Evolutionary conservation across 2,113 vertebrate species (phyloP), one percentile per base, ranked within the genome.

Genomic region (Emydocephalus ijimae): DNA sequence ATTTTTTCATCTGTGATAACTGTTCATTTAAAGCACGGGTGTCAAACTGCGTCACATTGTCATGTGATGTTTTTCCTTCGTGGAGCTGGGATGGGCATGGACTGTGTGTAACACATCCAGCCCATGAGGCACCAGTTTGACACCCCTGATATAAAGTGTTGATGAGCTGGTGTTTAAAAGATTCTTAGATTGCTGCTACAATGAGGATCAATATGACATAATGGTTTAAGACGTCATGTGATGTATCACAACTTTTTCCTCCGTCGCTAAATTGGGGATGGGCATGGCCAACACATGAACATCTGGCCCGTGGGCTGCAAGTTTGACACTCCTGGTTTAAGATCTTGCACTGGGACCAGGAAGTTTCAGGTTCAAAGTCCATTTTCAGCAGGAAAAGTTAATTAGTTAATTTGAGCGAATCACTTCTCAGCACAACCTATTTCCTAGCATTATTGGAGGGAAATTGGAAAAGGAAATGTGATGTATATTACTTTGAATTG

Each of bases 121-220:
- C 57, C 23, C 21, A 24, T 0, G 7, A 18, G 23, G 7, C 1
- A 0, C 57, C 23, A 59, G 57, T 24, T 59, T 59, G 57, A 59
- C 7, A 24, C 23, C 23, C 57, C 23, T 59, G 57, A 59, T 23
- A 23, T 59, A 91, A 43, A 92, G 55, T 87, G 64, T 89, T 94
- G 93, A 94, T 90, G 85, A 45, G 81, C 94, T 92, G 92, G 89
- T 54, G 92, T 74, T 92, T 39, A 94, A 90, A 89, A n/a, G 5
- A 9, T n/a, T 48, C 15, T 89, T 43, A 88, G 15, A 34, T 4
- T 3, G 9, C 3, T 21, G 74, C 18, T 39, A 21, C 18, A 43
- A 4, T 81, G 61, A 69, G 61, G n/a, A 69, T 69, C 11, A 69
- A 15, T 81, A 81, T 39, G 69, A 34, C 18, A 39, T 81, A 81